A percentile compares a stretch with the other conserved stretches of the same genome.
Conservation (phyloP, 2,797 vertebrate species). For the Peromyscus melanophrys region DNA sequence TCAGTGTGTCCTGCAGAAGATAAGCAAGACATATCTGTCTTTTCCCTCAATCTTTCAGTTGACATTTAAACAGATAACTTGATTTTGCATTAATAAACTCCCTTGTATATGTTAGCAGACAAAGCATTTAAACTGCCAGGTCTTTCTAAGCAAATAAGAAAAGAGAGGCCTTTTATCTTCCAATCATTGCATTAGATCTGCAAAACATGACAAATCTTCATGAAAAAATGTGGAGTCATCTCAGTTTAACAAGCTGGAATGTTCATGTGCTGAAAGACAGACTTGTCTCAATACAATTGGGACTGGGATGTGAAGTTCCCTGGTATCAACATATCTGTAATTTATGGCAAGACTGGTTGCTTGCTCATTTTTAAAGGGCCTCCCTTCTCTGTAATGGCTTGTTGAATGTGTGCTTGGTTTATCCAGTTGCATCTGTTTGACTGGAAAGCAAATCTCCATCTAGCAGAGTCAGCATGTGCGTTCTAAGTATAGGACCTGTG, state of each 20-base stretch:
- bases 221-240: slow-evolving; percentile 47
- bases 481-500: not conserved
- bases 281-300: slow-evolving; percentile 23
- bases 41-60: slow-evolving; percentile 72
- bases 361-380: slow-evolving; percentile 56
- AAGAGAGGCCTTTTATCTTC: slow-evolving; percentile 73
- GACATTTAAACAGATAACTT: slow-evolving; percentile 75
- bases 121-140: slow-evolving; percentile 68
- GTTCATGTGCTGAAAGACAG: slow-evolving; percentile 3
- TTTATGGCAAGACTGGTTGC: slow-evolving; percentile 53
- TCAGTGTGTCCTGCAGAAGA: slow-evolving; percentile 79
- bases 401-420: slow-evolving; percentile 9
- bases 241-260: slow-evolving; percentile 74
- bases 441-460: not conserved
- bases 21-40: slow-evolving; percentile 78
- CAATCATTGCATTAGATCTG: slow-evolving; percentile 52
- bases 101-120: slow-evolving; percentile 54
- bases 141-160: slow-evolving; percentile 70
- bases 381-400: not conserved
- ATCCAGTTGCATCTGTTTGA: slow-evolving; percentile 30
- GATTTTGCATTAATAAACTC: slow-evolving; percentile 72
- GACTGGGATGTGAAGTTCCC: slow-evolving; percentile 43
- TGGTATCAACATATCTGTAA: slow-evolving; percentile 35
- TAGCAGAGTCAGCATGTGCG: not conserved
- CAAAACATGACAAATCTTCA: slow-evolving; percentile 61